A percentile compares a stretch with the other conserved stretches of the same genome.
These are phyloP conservation scores for Tragelaphus eurycerus DNA, from an alignment of 2,797 vertebrate species.

Conservation along the genomic window DNA sequence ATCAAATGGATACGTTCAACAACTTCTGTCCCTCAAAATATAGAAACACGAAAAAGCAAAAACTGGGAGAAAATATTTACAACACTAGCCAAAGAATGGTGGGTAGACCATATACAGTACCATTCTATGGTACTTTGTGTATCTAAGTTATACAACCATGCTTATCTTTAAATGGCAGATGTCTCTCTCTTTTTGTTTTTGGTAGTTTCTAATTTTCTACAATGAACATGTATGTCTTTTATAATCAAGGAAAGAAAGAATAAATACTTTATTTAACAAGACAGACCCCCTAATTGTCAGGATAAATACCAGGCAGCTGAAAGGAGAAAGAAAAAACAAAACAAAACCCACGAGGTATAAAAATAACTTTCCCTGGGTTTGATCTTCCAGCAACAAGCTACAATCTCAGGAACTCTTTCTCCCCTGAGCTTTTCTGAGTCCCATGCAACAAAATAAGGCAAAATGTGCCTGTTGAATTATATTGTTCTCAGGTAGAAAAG, in stretches of 20 bases:
- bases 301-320: conserved; percentile 63
- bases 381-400: conserved; percentile 54
- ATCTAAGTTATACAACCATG: not conserved
- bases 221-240: conserved; percentile 51
- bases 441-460: conserved; percentile 10
- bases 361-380: conserved; percentile 70
- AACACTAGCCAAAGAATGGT: not conserved
- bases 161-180: not conserved
- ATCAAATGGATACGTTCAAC: not conserved
- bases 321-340: not conserved
- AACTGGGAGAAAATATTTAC: not conserved
- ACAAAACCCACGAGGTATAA: conserved; percentile 59
- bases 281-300: conserved; percentile 47
- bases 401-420: conserved; percentile 68
- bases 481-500: conserved; percentile 55
- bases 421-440: conserved; percentile 56
- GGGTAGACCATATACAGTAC: not conserved
- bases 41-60: not conserved
- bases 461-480: conserved; percentile 40
- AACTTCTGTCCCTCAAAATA: not conserved
- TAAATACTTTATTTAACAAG: conserved; percentile 55
- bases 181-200: not conserved
- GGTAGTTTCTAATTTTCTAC: conserved; percentile 61
- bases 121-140: not conserved
- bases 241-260: conserved; percentile 55